Conservation (phyloP, 2,797 vertebrate species). For the Artibeus lituratus region DNA sequence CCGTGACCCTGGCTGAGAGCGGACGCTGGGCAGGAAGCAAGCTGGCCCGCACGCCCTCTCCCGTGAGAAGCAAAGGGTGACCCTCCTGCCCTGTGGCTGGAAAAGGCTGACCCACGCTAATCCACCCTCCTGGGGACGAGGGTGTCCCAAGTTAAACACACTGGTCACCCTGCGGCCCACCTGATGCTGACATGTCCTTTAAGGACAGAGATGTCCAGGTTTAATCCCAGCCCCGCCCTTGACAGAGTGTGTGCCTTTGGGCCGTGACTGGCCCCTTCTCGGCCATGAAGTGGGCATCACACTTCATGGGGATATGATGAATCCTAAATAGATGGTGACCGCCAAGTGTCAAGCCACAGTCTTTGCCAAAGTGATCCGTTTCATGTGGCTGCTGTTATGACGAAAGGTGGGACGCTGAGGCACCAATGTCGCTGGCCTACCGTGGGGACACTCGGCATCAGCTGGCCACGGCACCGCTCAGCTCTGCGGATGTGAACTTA, state of each 20-base stretch:
- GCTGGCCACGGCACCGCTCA: background rate
- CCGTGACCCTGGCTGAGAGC: background rate
- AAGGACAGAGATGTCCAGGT: background rate
- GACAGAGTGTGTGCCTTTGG: background rate
- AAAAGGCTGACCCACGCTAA: background rate
- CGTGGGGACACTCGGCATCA: background rate
- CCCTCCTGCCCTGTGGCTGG: background rate
- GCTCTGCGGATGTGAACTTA: background rate
- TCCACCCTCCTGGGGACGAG: background rate
- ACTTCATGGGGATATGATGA: too few species aligned
- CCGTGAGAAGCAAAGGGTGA: background rate
- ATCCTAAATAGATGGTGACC: background rate
- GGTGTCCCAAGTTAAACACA: background rate
- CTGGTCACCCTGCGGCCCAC: background rate
- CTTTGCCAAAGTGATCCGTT: background rate
- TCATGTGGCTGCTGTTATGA: background rate
- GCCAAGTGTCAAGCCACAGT: fast-evolving
- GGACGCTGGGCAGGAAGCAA: background rate
- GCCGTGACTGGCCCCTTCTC: background rate
- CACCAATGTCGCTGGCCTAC: background rate
- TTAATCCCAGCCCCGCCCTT: background rate
- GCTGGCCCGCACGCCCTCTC: background rate
- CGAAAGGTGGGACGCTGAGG: background rate
- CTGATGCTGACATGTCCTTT: background rate
- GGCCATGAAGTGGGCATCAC: background rate